Conservation (phyloP, 2,797 vertebrate species). For the Carapus acus region DNA sequence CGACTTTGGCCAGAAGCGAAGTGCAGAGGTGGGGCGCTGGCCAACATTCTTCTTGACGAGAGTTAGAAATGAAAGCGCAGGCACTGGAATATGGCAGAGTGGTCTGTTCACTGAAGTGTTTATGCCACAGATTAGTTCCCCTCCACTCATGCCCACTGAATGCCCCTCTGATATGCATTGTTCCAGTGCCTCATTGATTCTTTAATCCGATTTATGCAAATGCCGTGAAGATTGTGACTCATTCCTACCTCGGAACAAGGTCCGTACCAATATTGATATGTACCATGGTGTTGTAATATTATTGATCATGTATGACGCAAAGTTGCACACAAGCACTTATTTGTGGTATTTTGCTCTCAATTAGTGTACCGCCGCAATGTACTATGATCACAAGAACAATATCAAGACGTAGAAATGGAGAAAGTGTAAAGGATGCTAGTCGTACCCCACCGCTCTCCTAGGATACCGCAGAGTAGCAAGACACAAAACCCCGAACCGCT, state of each 20-base stretch:
- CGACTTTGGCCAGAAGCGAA: conserved; percentile 6
- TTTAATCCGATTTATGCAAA: conserved; percentile 15
- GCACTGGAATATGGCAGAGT: conserved; percentile 25
- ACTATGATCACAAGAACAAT: too few relatives aligned
- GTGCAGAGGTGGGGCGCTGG: conserved; percentile 2
- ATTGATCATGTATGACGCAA: too few relatives aligned
- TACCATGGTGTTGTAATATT: too few relatives aligned
- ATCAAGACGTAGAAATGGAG: too few relatives aligned
- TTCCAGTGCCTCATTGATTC: conserved; percentile 17
- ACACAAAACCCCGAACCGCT: too few relatives aligned
- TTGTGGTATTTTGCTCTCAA: too few relatives aligned
- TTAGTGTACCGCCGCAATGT: too few relatives aligned
- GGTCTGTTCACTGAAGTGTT: conserved; percentile 39
- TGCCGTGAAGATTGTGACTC: conserved; percentile 8
- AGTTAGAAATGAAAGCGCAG: conserved; percentile 18
- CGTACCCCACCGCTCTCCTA: too few relatives aligned
- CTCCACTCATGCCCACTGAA: conserved; percentile 16
- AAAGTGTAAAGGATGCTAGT: too few relatives aligned
- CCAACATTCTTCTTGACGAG: conserved; percentile 8
- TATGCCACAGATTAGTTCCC: conserved; percentile 21
- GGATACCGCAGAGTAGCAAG: too few relatives aligned
- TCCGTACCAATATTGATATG: too few relatives aligned
- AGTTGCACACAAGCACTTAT: neutral
- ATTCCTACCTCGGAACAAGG: too few relatives aligned
- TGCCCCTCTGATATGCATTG: conserved; percentile 24